Evolutionary conservation across 2,797 vertebrate genomes (phyloP).

Genomic region (Melopsittacus undulatus): DNA sequence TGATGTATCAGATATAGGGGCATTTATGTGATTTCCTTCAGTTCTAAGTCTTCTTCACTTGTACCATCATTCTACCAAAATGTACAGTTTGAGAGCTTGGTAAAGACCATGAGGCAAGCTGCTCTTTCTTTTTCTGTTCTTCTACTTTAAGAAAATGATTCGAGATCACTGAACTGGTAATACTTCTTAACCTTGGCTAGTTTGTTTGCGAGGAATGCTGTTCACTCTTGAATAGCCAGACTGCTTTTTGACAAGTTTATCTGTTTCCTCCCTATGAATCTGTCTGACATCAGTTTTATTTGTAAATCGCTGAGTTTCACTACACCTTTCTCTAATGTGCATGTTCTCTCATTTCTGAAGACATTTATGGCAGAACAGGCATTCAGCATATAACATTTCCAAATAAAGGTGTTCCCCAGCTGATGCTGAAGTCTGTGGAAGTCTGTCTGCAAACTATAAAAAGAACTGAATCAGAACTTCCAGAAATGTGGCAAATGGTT

Average conservation of each 20-base stretch:
- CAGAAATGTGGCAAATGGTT: not conserved
- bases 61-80: not conserved
- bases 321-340: not conserved
- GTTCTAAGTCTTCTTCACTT: not conserved
- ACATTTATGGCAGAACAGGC: not conserved
- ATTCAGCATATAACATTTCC: not conserved
- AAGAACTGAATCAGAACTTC: not conserved
- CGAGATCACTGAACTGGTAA: not conserved
- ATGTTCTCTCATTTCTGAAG: not conserved
- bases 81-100: not conserved
- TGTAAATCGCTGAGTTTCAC: not conserved
- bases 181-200: not conserved
- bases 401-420: not conserved
- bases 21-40: slow-evolving; percentile 15
- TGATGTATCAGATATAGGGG: not conserved
- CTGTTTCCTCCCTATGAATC: not conserved
- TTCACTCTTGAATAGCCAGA: not conserved
- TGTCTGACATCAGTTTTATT: not conserved
- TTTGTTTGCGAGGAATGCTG: not conserved
- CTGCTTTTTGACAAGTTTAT: not conserved
- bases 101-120: not conserved
- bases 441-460: not conserved
- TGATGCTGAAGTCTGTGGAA: not conserved
- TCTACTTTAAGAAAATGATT: not conserved
- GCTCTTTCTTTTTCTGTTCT: not conserved